Base-by-base conservation (phyloP, 1,140 invertebrate species). In the Brachionus sp. region DNA sequence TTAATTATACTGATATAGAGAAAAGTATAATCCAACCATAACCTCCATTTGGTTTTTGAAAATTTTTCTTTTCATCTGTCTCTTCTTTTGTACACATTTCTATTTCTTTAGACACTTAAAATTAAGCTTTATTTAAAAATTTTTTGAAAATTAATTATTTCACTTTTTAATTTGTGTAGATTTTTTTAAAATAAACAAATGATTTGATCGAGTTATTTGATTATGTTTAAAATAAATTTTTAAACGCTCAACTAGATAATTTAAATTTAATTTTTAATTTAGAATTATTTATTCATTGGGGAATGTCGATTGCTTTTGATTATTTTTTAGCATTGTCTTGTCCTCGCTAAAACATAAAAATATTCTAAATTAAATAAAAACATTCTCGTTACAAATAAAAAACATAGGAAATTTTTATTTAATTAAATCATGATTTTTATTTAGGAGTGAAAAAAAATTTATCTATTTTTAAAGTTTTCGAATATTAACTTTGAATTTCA, bases 31-130 rank as follows among this genome's bases (percentile, higher is more conserved):
- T 16, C 80, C 80, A 83, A 1, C 80, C 80, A 29, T 70, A 83
- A 6, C 80, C 80, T 23, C 80, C 80, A 12, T 83, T 39, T 42
- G 80, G 80, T 80, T 80, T 80, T 66, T 80, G 37, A 35, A 62
- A 80, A n/a, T 16, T 35, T 29, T n/a, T 5, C 10, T 46, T 66
- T 33, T 66, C 33, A 37, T 35, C 12, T 19, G 2, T 13, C 13
- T 66, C 64, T 16, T 33, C 6, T 33, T 37, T 23, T 33, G 33
- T 66, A 2, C 33, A 39, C 50, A 13, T 13, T 33, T 66, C 64
- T 16, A 13, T 12, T 33, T 37, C 33, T 33, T 66, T 66, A 0
- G 66, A 39, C 50, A 57, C 16, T 57, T 57, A 0, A 57, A 57
- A 19, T 57, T 57, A 19, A 57, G 6, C 39, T 25, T 19, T 25